Evolutionary conservation across 1,140 invertebrate species (phyloP), one percentile per base, ranked within the genome.

Genomic region (Papilio glaucus): DNA sequence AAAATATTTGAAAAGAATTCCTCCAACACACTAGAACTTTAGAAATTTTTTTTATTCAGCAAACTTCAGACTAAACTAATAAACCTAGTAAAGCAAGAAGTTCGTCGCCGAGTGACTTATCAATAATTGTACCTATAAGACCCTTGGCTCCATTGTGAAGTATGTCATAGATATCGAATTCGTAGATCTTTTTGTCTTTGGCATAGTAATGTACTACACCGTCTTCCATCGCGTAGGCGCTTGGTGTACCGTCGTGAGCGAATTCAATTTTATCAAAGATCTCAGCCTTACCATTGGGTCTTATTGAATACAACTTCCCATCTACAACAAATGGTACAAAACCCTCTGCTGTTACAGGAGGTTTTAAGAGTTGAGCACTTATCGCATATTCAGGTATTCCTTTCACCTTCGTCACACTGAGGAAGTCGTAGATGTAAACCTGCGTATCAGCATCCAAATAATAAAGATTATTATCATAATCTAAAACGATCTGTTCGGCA

Each of bases 131-230:
- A 0, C 18, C 49, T 53, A 53, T 24, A 12, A 53, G 2, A 24
- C 49, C 49, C 24, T 53, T 53, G 12, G 24, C 12, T 4, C 49
- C 49, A 53, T 53, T 18, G 0, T 24, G 12, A 53, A 10, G 24
- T 53, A 53, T 24, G 24, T 53, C 49, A 24, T 24, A 18, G 4
- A 85, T 8, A 33, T 89, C 88, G 45, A 81, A 88, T 73, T 90
- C 83, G 29, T 91, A 91, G 53, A 91, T 86, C 18, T 87, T 86
- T 41, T 87, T 88, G 8, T 89, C 75, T 39, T 78, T 77, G 13
- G 77, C 87, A 37, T 82, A 87, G 62, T 86, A 91, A 45, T 87
- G 83, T 8, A 91, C 73, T 0, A 86, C 39, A 0, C 78, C 77
- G 0, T 77, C 81, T 72, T 90, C 87, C 26, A 83, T 71, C 1